These are phyloP conservation scores for Tachystola acroxantha DNA, from an alignment of 2,888 invertebrate species.

Conservation along the genomic window DNA sequence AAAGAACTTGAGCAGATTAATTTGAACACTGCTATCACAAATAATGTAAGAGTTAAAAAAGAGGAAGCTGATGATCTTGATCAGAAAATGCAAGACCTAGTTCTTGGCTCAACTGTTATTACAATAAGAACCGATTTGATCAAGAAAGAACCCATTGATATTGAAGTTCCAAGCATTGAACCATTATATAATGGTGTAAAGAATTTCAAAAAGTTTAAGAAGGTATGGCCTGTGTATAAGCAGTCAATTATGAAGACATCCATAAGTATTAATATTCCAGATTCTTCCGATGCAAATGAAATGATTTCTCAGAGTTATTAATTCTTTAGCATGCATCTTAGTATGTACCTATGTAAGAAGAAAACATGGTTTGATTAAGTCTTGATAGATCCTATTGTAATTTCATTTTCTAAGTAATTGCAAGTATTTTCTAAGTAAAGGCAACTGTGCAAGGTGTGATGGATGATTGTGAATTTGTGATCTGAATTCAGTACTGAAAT, in stretches of 20 bases:
- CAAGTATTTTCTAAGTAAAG: not conserved
- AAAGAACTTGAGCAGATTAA: conserved; percentile 44
- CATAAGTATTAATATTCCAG: conserved; percentile 21
- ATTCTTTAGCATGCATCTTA: too few species aligned
- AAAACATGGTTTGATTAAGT: too few species aligned
- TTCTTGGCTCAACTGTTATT: conserved; percentile 54
- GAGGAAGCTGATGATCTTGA: conserved; percentile 48
- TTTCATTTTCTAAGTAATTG: too few species aligned
- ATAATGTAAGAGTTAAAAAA: conserved; percentile 36
- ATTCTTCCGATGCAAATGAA: conserved; percentile 4
- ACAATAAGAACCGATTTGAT: conserved; percentile 50
- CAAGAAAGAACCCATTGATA: conserved; percentile 48
- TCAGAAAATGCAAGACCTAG: conserved; percentile 47
- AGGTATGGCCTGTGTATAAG: conserved; percentile 65
- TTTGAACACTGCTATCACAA: conserved; percentile 19
- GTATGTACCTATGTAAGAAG: too few species aligned
- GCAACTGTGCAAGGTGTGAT: not conserved
- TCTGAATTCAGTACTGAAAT: not conserved
- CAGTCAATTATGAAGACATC: conserved; percentile 40
- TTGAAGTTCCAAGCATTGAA: conserved; percentile 22
- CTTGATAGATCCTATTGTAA: too few species aligned
- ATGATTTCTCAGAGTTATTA: conserved; percentile 9
- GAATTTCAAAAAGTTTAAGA: conserved; percentile 69
- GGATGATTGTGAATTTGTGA: not conserved
- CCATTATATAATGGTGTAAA: conserved; percentile 23